phyloP scores from a whole-genome alignment of 2,797 vertebrate genomes.

The Tiaroga cobitis region DNA sequence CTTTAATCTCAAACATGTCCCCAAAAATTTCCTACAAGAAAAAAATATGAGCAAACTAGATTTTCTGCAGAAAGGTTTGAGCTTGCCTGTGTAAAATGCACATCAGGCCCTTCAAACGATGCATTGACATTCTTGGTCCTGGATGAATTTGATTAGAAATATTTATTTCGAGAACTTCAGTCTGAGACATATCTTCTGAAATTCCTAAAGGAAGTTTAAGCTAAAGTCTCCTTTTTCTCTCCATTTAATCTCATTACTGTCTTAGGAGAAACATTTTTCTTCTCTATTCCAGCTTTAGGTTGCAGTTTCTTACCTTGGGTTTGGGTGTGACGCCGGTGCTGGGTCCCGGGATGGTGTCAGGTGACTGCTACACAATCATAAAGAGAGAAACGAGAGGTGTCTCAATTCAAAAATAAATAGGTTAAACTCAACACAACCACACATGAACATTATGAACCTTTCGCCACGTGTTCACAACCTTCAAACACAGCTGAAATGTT shows the following conservation, averaged over 20 bases:
- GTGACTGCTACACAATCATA: constrained; percentile 79
- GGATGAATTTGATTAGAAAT: too few species aligned
- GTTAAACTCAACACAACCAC: constrained; percentile 2
- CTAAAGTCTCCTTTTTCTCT: too few species aligned
- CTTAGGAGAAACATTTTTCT: neutral
- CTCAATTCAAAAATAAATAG: constrained; percentile 31
- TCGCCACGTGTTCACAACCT: neutral
- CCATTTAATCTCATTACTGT: neutral
- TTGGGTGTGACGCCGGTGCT: constrained; percentile 72
- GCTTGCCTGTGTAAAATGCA: too few species aligned
- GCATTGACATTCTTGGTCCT: too few species aligned
- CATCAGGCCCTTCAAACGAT: too few species aligned
- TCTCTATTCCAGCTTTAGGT: constrained; percentile 6
- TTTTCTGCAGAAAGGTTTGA: too few species aligned
- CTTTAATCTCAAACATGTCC: too few species aligned
- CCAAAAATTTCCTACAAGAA: too few species aligned
- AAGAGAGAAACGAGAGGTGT: constrained; percentile 52
- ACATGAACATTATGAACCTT: neutral
- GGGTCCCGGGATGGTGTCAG: constrained; percentile 81
- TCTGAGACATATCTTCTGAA: too few species aligned
- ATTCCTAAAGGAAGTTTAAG: too few species aligned
- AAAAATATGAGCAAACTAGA: too few species aligned
- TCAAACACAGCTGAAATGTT: neutral
- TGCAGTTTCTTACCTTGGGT: constrained; percentile 72
- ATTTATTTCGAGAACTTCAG: too few species aligned